Evolutionary conservation across 1,140 invertebrate species (phyloP), one percentile per base, ranked within the genome.

Genomic region (Micrasema minimum): DNA sequence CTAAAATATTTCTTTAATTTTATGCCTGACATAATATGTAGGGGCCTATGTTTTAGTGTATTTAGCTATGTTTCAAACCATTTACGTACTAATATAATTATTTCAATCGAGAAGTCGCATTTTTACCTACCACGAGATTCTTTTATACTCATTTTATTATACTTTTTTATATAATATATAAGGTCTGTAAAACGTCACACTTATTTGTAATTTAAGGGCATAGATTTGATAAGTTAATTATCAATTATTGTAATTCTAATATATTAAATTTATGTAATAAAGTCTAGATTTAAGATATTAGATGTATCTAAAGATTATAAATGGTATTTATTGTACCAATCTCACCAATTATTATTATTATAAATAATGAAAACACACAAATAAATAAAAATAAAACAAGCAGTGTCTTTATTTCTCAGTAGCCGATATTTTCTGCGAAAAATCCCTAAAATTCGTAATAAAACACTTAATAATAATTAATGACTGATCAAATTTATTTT

Each of bases 271-370:
- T 72, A 72, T 51, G 66, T 67, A 53, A 61, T 72, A 67, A 66
- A 37, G n/a, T 67, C 35, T 45, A 66, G 11, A 57, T 43, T 72
- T 31, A 55, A 26, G 0, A 14, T 35, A 31, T 55, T 53, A 55
- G 62, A 65, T 53, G 43, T 61, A 68, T 50, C 69, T 48, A 66
- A 69, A 73, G 59, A 69, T 68, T 51, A 64, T 62, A 67, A 72
- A 66, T 43, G 72, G 72, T 73, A 73, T 73, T 61, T 66, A 69
- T 73, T 73, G 72, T 73, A 73, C 72, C 72, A 68, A 68, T 65
- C 41, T 73, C 66, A 73, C 72, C 72, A 73, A 69, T 69, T 73
- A 73, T 73, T 45, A 65, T 64, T 53, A 20, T 62, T n/a, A n/a
- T n/a, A 35, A 72, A 68, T 62, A 53, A 38, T 48, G 50, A 72